Evolutionary conservation across 64 coral and sea anemone genomes (phyloP).

Genomic region (Pocillopora damicornis): DNA sequence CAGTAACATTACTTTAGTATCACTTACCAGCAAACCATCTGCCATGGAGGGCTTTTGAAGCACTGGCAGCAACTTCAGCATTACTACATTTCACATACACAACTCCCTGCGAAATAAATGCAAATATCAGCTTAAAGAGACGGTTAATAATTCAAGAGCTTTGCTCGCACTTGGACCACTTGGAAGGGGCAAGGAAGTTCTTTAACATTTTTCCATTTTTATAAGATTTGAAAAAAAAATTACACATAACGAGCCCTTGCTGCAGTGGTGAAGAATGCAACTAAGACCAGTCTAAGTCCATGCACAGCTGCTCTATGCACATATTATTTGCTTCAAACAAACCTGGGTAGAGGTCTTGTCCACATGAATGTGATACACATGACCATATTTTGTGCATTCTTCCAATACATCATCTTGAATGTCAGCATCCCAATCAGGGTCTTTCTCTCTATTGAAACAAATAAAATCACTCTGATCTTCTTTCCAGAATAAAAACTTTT

Average conservation of each 20-base stretch:
- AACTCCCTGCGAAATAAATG: constrained; percentile 54
- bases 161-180: too few species aligned
- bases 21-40: constrained; percentile 96
- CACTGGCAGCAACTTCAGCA: constrained; percentile 80
- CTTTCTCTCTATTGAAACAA: constrained; percentile 70
- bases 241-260: too few species aligned
- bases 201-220: too few species aligned
- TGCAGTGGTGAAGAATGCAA: too few species aligned
- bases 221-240: too few species aligned
- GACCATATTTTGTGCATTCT: constrained; percentile 88
- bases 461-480: too few species aligned
- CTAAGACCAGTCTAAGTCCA: too few species aligned
- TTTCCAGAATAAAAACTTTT: too few species aligned
- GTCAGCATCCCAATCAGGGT: constrained; percentile 87
- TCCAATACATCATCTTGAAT: constrained; percentile 96
- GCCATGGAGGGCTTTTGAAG: constrained; percentile 80
- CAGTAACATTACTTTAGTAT: background rate
- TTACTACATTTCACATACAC: constrained; percentile 96
- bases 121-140: background rate
- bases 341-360: constrained; percentile 88
- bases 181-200: too few species aligned
- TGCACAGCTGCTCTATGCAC: too few species aligned
- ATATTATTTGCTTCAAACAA: background rate
- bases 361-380: constrained; percentile 95
- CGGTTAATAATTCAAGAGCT: too few species aligned